Evolutionary conservation across 2,888 invertebrate genomes (phyloP).

Genomic region (Pseudococcus viburni): DNA sequence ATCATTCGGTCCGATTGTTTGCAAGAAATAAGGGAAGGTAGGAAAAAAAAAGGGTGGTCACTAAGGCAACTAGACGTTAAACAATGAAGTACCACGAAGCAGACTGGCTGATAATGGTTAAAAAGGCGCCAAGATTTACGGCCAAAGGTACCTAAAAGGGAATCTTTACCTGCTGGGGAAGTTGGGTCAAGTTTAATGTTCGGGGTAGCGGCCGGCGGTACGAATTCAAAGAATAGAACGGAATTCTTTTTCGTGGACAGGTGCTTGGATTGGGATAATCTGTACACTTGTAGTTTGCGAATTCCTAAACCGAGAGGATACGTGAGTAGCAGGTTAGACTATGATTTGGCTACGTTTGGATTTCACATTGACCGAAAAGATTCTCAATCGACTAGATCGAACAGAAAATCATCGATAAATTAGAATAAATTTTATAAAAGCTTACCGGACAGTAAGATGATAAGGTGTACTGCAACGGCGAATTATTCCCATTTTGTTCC

Average conservation of each 20-base stretch:
- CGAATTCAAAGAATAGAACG: constrained; percentile 21
- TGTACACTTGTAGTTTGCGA: neutral
- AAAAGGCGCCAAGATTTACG: constrained; percentile 54
- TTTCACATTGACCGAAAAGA: neutral
- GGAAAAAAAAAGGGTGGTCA: constrained; percentile 8
- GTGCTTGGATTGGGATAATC: neutral
- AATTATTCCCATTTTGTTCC: constrained; percentile 66
- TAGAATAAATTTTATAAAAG: neutral
- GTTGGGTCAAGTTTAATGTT: neutral
- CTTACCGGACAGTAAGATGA: constrained; percentile 68
- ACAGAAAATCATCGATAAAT: neutral
- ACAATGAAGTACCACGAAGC: constrained; percentile 12
- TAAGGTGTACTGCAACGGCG: constrained; percentile 67
- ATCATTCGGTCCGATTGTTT: neutral
- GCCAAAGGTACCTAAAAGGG: neutral
- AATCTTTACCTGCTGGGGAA: neutral
- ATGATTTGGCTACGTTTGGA: too few relatives aligned
- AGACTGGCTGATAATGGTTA: constrained; percentile 7
- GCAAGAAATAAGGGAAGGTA: neutral
- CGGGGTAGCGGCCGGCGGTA: neutral
- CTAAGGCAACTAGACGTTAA: constrained; percentile 45
- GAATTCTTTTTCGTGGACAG: neutral
- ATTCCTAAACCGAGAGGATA: neutral
- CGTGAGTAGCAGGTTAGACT: neutral
- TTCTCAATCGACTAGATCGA: neutral